A percentile compares a stretch with the other conserved stretches of the same genome.
phyloP scores from a whole-genome alignment of 2,113 vertebrate genomes.

The Seriola aureovittata region DNA sequence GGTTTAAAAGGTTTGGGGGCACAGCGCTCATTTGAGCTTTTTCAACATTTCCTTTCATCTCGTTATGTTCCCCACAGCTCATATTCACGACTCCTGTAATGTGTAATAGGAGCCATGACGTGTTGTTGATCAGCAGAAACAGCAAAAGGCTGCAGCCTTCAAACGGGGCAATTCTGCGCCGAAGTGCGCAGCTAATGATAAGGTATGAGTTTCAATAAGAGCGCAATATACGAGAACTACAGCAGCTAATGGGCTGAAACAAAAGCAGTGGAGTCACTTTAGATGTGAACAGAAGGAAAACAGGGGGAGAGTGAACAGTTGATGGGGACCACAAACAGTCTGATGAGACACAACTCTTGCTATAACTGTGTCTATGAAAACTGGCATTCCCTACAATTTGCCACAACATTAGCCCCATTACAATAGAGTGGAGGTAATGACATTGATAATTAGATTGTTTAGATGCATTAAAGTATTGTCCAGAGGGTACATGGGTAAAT shows the following conservation, averaged over 20 bases:
- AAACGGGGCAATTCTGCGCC: slow-evolving; percentile 17
- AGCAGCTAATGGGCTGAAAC: slow-evolving; percentile 74
- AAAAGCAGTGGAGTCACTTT: slow-evolving; percentile 55
- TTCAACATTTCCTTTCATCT: slow-evolving; percentile 35
- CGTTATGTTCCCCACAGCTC: slow-evolving; percentile 51
- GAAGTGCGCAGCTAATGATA: slow-evolving; percentile 43
- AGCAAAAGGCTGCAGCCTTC: slow-evolving; percentile 18
- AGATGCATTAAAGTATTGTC: slow-evolving; percentile 60
- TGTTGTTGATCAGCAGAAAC: slow-evolving; percentile 56
- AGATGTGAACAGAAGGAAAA: slow-evolving; percentile 58
- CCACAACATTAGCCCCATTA: slow-evolving; percentile 77
- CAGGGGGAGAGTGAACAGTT: slow-evolving; percentile 33
- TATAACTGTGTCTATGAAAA: slow-evolving; percentile 62
- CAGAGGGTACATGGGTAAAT: slow-evolving; percentile 40
- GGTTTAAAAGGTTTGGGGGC: slow-evolving; percentile 34
- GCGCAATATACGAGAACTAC: slow-evolving; percentile 53
- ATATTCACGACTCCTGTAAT: slow-evolving; percentile 41
- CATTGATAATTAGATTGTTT: slow-evolving; percentile 74
- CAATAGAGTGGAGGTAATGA: slow-evolving; percentile 65
- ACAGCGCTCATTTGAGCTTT: slow-evolving; percentile 28
- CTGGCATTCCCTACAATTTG: slow-evolving; percentile 68
- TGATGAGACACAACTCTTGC: slow-evolving; percentile 61
- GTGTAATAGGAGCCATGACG: slow-evolving; percentile 42
- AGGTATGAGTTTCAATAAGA: slow-evolving; percentile 59
- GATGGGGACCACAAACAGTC: slow-evolving; percentile 46